Evolutionary conservation across 2,888 invertebrate genomes (phyloP), one percentile per base, ranked within the genome.

Genomic region (Papilio demoleus): DNA sequence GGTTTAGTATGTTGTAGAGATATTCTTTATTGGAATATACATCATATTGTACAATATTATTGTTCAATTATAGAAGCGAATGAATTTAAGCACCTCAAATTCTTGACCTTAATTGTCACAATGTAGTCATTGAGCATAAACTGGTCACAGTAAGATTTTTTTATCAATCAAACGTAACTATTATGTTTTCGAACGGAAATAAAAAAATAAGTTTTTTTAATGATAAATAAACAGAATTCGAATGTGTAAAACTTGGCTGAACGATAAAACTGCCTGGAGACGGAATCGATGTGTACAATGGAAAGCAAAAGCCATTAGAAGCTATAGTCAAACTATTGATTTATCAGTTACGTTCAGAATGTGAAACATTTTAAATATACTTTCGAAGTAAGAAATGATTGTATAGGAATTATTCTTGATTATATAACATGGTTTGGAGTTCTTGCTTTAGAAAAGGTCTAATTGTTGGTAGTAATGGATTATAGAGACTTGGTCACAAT

Each of bases 31-130:
- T 38, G 14, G 38, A 38, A 14, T 38, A 12, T 38, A 14, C 14
- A 12, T 1, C 34, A n/a, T 36, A 19, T 24, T 6, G 12, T 27
- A 14, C 24, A 40, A 34, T 58, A 58, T 42, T 31, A n/a, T 27
- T 31, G 42, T 45, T 17, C 45, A 17, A 45, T 61, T 45, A 31
- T 12, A 61, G 45, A 31, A 19, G 6, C 6, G 31, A 31, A 4
- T 4, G 61, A 61, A 45, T 31, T 45, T 9, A 3, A 45, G 45
- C n/a, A 31, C 27, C 31, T n/a, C n/a, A n/a, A n/a, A 45, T 31
- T 61, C 42, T 42, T 64, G 64, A 64, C 53, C 53, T 64, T 40
- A 53, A 64, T 40, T 42, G 47, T 4, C 2, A 6, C 9, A 2
- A n/a, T 56, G 4, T 31, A 34, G 47, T 8, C 47, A 47, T 47